These are phyloP conservation scores for Cryptus armator DNA, from an alignment of 2,888 invertebrate species.

Conservation along the genomic window DNA sequence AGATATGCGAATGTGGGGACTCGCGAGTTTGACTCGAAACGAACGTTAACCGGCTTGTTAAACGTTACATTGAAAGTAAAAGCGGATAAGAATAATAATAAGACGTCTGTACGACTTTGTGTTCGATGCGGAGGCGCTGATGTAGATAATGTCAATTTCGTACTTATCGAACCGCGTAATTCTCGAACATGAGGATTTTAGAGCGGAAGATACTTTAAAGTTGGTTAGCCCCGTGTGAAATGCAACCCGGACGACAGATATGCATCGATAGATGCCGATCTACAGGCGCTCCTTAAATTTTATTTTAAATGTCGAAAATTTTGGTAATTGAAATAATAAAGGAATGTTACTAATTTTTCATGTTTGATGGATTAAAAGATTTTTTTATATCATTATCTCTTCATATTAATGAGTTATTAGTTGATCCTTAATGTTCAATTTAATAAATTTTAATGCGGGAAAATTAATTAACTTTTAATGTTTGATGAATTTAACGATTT, in stretches of 20 bases:
- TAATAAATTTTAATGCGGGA: no score
- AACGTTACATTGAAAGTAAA: conserved; percentile 38
- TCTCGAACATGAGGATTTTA: neutral
- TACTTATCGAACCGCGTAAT: conserved; percentile 32
- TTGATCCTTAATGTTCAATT: no score
- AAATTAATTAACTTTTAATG: neutral
- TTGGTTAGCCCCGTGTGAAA: neutral
- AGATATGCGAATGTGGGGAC: conserved; percentile 16
- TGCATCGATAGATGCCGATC: conserved; percentile 61
- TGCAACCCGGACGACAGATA: conserved; percentile 65
- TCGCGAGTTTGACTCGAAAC: conserved; percentile 10
- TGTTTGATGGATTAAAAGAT: no score
- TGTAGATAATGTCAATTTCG: conserved; percentile 51
- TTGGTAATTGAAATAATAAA: neutral
- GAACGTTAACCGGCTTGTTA: conserved; percentile 28
- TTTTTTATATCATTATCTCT: no score
- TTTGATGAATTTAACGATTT: no score
- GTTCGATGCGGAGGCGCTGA: neutral
- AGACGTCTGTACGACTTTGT: conserved; percentile 2
- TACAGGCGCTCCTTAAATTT: conserved; percentile 28
- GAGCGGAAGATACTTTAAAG: neutral
- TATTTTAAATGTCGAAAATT: neutral
- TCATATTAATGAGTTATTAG: no score
- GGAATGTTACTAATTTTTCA: neutral
- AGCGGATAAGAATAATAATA: neutral